These are phyloP conservation scores for Priocnemis perturbator DNA, from an alignment of 2,888 invertebrate genomes.

Conservation along the genomic window DNA sequence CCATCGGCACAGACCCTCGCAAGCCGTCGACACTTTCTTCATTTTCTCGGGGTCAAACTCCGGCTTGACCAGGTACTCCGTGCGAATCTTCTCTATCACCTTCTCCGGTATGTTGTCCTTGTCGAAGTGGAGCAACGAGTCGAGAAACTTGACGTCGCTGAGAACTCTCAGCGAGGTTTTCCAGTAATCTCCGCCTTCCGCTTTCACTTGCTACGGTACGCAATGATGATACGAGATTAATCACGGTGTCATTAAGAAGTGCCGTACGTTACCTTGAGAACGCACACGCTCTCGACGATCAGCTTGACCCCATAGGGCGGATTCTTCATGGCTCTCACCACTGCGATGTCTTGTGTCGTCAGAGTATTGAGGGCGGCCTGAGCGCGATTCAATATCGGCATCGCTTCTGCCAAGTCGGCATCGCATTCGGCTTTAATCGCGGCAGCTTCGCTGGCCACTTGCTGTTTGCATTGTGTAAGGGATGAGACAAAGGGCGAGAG, in stretches of 20 bases:
- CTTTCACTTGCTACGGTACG: conserved; percentile 84
- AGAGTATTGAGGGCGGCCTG: conserved; percentile 92
- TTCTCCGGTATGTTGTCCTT: conserved; percentile 93
- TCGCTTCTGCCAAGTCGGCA: conserved; percentile 91
- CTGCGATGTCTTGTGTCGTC: conserved; percentile 92
- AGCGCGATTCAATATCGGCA: conserved; percentile 93
- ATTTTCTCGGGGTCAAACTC: conserved; percentile 95
- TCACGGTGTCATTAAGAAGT: too few species aligned
- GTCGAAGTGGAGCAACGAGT: conserved; percentile 90
- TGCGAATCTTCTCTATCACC: conserved; percentile 89
- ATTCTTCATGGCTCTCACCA: conserved; percentile 97
- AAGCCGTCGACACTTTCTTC: conserved; percentile 89
- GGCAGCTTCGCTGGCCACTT: conserved; percentile 80
- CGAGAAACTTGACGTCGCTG: conserved; percentile 94
- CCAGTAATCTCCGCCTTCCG: conserved; percentile 97
- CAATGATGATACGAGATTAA: not conserved
- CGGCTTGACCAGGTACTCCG: conserved; percentile 87
- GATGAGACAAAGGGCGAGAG: too few species aligned
- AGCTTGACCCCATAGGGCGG: conserved; percentile 93
- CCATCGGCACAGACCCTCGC: conserved; percentile 96
- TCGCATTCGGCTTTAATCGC: conserved; percentile 94
- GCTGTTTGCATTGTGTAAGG: conserved; percentile 43
- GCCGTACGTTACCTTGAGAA: conserved; percentile 82
- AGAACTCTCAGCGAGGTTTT: conserved; percentile 91
- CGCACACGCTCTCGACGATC: conserved; percentile 97